Evolutionary conservation across 2,888 invertebrate species (phyloP), one percentile per base, ranked within the genome.

Genomic region (Romanomermis culicivorax): DNA sequence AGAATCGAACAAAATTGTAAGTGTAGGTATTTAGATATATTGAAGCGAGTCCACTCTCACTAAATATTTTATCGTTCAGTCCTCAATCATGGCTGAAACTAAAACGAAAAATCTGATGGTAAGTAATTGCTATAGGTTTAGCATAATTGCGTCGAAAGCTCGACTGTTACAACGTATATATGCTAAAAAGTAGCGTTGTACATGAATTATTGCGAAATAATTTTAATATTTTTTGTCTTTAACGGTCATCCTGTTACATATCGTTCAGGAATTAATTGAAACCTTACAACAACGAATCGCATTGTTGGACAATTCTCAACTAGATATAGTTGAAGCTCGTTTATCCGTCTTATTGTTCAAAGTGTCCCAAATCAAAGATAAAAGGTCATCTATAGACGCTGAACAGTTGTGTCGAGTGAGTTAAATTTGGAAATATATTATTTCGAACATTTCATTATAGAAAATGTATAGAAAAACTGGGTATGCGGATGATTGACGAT

Each of bases 251-350:
- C 17, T 36, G 36, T 36, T n/a, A n/a, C n/a, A n/a, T n/a, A n/a
- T n/a, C n/a, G n/a, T n/a, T 17, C 68, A 80, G 62, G 84, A 83
- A 59, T 80, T 83, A 25, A 82, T 85, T 0, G 78, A 80, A 55
- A 79, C 81, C 52, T 72, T 91, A 25, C 80, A 81, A 60, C 80
- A 83, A 1, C 83, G 83, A 66, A 77, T 85, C 42, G 77, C 81
- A 14, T 71, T 89, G 17, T 71, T 91, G 58, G 86, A 89, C 64
- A 79, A 82, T 0, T 75, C 77, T 17, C 85, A 88, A 67, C 70
- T 89, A 58, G 86, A 88, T 65, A 77, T 80, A 47, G 80, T 87
- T 53, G 89, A 91, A 69, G 81, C 80, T 2, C 77, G 87, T 55
- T 75, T 87, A 48, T 75, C 79, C 0, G 77, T 80, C 14, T 75